Percentiles rank a stretch among this genome's conserved stretches.
Conservation (phyloP, 1,140 invertebrate genomes). For the Lepeophtheirus salmonis region DNA sequence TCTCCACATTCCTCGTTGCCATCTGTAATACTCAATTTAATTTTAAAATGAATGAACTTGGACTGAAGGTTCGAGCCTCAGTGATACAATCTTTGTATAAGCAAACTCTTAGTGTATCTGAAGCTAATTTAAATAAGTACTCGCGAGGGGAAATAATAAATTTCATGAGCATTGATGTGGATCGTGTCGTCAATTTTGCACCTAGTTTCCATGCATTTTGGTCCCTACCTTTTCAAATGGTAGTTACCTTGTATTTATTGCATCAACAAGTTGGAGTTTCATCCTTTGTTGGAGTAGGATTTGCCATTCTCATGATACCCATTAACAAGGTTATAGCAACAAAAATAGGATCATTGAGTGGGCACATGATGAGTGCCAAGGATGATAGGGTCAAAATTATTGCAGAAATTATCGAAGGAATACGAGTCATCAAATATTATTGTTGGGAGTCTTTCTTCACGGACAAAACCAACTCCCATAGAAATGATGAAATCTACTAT, state of each 20-base stretch:
- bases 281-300: slow-evolving; percentile 68
- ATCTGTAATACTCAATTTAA: slow-evolving; percentile 71
- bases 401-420: slow-evolving; percentile 62
- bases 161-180: slow-evolving; percentile 88
- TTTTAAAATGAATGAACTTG: slow-evolving; percentile 62
- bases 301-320: slow-evolving; percentile 73
- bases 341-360: slow-evolving; percentile 68
- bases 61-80: slow-evolving; percentile 63
- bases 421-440: slow-evolving; percentile 73
- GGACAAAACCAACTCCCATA: slow-evolving; percentile 33
- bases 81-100: slow-evolving; percentile 65
- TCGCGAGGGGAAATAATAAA: slow-evolving; percentile 76
- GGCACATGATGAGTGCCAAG: slow-evolving; percentile 73
- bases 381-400: slow-evolving; percentile 72
- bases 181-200: slow-evolving; percentile 84
- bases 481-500: slow-evolving; percentile 13
- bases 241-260: slow-evolving; percentile 56
- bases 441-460: slow-evolving; percentile 82
- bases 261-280: slow-evolving; percentile 71
- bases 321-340: slow-evolving; percentile 77
- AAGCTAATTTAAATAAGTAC: slow-evolving; percentile 29
- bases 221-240: slow-evolving; percentile 81
- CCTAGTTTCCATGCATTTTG: slow-evolving; percentile 88
- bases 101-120: slow-evolving; percentile 48
- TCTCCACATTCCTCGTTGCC: slow-evolving; percentile 35